Conservation (phyloP, 2,113 vertebrate species). For the Egretta garzetta region DNA sequence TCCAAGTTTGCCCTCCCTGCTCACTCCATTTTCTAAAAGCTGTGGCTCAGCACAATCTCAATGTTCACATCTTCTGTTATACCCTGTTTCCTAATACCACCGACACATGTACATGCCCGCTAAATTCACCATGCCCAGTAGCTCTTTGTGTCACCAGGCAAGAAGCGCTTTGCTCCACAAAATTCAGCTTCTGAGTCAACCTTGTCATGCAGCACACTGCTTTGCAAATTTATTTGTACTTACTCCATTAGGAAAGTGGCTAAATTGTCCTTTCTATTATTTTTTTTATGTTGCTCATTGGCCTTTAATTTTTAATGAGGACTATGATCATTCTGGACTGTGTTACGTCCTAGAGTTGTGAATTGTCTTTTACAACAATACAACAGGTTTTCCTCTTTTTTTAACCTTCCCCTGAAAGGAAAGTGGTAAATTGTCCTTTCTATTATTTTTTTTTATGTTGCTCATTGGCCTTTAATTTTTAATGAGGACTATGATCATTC, state of each 20-base stretch:
- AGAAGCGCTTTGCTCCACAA: not conserved
- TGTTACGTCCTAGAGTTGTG: not conserved
- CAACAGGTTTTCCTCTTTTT: not conserved
- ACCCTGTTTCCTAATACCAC: not conserved
- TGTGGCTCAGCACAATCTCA: not conserved
- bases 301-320: not conserved
- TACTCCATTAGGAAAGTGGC: not conserved
- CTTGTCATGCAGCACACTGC: not conserved
- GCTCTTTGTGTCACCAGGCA: not conserved
- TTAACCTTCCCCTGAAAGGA: not conserved
- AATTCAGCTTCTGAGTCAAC: not conserved
- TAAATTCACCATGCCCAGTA: not conserved
- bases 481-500: not conserved
- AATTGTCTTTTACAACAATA: not conserved
- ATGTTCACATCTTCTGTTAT: rapidly evolving
- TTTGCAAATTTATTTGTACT: not conserved
- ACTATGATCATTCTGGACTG: not conserved
- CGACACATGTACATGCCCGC: rapidly evolving
- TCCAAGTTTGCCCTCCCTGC: not conserved
- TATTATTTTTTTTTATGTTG: too few relatives aligned
- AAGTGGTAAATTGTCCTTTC: too few relatives aligned
- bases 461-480: not conserved
- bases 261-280: not conserved
- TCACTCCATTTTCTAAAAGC: not conserved
- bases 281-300: not conserved